A percentile compares a stretch with the other conserved stretches of the same genome.
Evolutionary conservation across 2,113 vertebrate genomes (phyloP).

Genomic region (Gymnocephalus cernua): DNA sequence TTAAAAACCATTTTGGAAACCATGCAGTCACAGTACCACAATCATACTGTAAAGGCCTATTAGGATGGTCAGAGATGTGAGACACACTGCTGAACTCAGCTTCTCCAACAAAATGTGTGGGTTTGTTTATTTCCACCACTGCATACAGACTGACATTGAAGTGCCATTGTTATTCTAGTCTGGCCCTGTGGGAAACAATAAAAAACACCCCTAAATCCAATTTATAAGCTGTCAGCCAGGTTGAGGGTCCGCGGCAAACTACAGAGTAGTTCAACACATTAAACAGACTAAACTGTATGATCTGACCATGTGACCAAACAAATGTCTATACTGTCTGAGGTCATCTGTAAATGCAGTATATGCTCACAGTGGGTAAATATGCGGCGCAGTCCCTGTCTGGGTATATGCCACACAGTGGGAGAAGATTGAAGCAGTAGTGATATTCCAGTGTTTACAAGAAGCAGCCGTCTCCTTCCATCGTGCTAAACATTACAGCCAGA

Average conservation of each 20-base stretch:
- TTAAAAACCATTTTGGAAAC: constrained; percentile 13
- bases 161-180: constrained; percentile 81
- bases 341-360: constrained; percentile 37
- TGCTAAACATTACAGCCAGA: constrained; percentile 30
- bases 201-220: constrained; percentile 80
- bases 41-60: not conserved
- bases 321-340: constrained; percentile 44
- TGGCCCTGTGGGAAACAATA: constrained; percentile 76
- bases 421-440: constrained; percentile 18
- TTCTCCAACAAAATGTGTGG: constrained; percentile 59
- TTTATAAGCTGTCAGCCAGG: constrained; percentile 82
- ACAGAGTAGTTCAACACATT: constrained; percentile 72
- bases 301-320: constrained; percentile 55
- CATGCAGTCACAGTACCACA: constrained; percentile 11
- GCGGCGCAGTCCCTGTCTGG: constrained; percentile 21
- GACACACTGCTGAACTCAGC: constrained; percentile 56
- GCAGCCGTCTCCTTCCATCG: constrained; percentile 3
- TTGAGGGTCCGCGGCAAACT: constrained; percentile 73
- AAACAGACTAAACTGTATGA: constrained; percentile 72
- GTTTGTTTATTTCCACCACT: constrained; percentile 75
- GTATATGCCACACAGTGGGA: constrained; percentile 36
- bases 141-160: constrained; percentile 77
- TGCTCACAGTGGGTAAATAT: constrained; percentile 28
- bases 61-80: constrained; percentile 47
- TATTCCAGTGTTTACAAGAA: constrained; percentile 29